A percentile compares a stretch with the other conserved stretches of the same genome.
These are phyloP conservation scores for Agonum fuliginosum DNA, from an alignment of 2,888 invertebrate genomes.

Conservation along the genomic window DNA sequence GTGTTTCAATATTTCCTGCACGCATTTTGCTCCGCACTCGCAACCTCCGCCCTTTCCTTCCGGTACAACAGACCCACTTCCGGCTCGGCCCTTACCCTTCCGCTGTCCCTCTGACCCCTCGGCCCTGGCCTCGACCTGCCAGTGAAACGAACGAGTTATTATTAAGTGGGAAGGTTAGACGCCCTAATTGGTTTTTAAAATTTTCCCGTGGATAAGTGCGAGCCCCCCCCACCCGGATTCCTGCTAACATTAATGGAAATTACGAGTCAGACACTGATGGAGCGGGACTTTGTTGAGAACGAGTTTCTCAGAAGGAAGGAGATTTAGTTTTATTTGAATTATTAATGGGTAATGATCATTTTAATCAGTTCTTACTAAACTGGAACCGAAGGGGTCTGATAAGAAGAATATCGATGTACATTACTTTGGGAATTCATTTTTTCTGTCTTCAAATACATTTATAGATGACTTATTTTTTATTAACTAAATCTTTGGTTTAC, in stretches of 20 bases:
- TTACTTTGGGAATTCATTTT: too few relatives aligned
- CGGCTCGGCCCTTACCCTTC: slow-evolving; percentile 62
- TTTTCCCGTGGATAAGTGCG: slow-evolving; percentile 41
- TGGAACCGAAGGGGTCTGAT: too few relatives aligned
- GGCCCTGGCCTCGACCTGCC: slow-evolving; percentile 25
- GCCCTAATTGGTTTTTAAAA: slow-evolving; percentile 57
- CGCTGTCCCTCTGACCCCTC: slow-evolving; percentile 16
- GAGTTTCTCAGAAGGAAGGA: too few relatives aligned
- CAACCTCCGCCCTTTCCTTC: slow-evolving; percentile 66
- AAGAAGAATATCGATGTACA: too few relatives aligned
- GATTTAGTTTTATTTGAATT: too few relatives aligned
- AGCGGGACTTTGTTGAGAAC: too few relatives aligned
- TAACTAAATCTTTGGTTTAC: too few relatives aligned
- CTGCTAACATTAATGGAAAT: slow-evolving; percentile 54
- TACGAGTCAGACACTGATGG: slow-evolving; percentile 48
- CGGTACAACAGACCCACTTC: slow-evolving; percentile 70
- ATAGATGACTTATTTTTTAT: too few relatives aligned
- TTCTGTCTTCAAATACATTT: too few relatives aligned
- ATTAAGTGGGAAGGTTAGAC: slow-evolving; percentile 54
- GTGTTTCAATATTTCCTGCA: too few relatives aligned
- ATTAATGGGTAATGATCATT: too few relatives aligned
- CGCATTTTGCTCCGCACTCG: background rate
- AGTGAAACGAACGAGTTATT: slow-evolving; percentile 53
- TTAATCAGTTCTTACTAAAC: too few relatives aligned
- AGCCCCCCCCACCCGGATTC: background rate